Base-by-base conservation (phyloP, 2,113 vertebrate genomes). In the Antechinus flavipes region DNA sequence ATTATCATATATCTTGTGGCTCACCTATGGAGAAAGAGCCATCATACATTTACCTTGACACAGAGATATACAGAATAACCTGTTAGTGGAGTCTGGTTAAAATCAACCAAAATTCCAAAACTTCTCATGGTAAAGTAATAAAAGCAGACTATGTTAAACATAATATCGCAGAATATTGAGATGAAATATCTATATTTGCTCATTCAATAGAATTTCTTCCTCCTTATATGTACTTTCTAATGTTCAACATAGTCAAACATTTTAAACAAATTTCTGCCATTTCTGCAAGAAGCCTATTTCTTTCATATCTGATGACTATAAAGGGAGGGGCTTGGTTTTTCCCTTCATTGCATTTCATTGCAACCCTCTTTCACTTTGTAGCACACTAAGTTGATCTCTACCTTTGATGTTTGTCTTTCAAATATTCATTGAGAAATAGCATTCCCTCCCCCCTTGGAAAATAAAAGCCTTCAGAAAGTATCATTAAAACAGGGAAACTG, bases 391-490 rank as follows among this genome's bases (percentile, higher is more conserved):
- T 46, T 91, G 84, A 89, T 23, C n/a, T 95, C 49, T 95, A 47
- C 47, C 94, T 94, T 97, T 84, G 56, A 49, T 46, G 46, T 91
- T 55, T 93, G 52, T 93, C 93, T 96, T 95, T 97, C 93, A 96
- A 96, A 97, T 89, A 93, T 89, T 53, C 92, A 50, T 55, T 90
- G 95, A 91, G 0, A 93, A 94, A 23, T 92, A 92, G 50, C 50
- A 52, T 52, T 52, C 50, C 50, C 50, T 52, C 50, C 50, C 10
- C 50, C 54, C 93, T 22, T 93, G 84, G 55, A 76, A 96, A 54
- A 96, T 93, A 96, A 93, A 93, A 96, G 76, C 94, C 94, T 89
- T 84, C 92, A 91, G 42, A 94, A 96, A 26, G 94, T 55, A 96
- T 56, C 61, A 96, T 96, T 96, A 52, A 94, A 97, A 95, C 49